Evolutionary conservation across 2,113 vertebrate species (phyloP).

Genomic region (Hippocampus comes): DNA sequence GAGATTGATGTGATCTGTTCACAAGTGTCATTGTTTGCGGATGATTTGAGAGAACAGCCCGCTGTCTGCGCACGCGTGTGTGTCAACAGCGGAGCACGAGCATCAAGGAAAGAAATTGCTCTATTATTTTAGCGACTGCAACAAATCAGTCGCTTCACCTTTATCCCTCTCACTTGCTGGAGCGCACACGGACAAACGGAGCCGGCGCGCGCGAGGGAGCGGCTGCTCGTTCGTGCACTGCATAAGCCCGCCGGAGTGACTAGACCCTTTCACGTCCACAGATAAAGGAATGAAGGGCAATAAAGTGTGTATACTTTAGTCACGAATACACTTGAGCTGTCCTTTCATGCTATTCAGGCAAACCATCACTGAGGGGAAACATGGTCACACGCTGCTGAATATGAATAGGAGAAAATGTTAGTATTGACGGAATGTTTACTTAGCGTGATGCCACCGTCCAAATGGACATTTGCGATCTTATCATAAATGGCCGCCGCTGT

Average conservation of each 20-base stretch:
- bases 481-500: conserved; percentile 5
- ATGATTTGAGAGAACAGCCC: conserved; percentile 69
- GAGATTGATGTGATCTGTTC: conserved; percentile 75
- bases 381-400: conserved; percentile 21
- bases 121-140: conserved; percentile 70
- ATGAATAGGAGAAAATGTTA: conserved; percentile 14
- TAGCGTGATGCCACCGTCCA: conserved; percentile 11
- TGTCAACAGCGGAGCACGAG: conserved; percentile 53
- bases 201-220: conserved; percentile 43
- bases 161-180: conserved; percentile 62
- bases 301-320: conserved; percentile 61
- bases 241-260: conserved; percentile 55
- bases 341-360: conserved; percentile 46
- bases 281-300: conserved; percentile 63
- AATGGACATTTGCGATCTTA: conserved; percentile 9
- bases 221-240: conserved; percentile 48
- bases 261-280: conserved; percentile 55
- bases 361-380: conserved; percentile 31
- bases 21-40: conserved; percentile 63
- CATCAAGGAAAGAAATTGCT: conserved; percentile 72
- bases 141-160: conserved; percentile 71
- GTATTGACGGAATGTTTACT: conserved; percentile 27
- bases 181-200: conserved; percentile 59
- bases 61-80: conserved; percentile 36
- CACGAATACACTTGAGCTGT: conserved; percentile 52